phyloP scores from a whole-genome alignment of 2,888 invertebrate genomes.

The Fragum fragum region DNA sequence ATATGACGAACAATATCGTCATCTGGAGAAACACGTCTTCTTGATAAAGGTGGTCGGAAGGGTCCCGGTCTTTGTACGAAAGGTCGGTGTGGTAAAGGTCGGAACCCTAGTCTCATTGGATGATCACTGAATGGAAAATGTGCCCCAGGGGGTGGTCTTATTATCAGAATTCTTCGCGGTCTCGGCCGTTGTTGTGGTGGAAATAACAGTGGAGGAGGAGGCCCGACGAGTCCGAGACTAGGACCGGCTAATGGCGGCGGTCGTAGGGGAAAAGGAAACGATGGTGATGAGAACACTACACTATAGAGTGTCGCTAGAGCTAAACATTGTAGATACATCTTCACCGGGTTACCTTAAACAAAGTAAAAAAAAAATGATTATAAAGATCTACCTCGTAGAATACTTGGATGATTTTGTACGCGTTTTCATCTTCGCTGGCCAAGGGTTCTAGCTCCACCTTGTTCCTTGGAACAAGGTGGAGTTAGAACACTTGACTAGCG shows the following conservation, averaged over 20 bases:
- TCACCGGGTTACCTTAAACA: background rate
- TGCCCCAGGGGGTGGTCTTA: conserved; percentile 6
- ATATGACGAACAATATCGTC: background rate
- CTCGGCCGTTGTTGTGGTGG: background rate
- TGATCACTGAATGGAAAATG: conserved; percentile 8
- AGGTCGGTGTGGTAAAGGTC: background rate
- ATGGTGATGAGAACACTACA: background rate
- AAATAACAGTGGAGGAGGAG: background rate
- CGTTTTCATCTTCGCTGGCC: too few relatives aligned
- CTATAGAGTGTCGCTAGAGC: background rate
- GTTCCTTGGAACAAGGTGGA: too few relatives aligned
- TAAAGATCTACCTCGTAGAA: too few relatives aligned
- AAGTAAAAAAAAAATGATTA: background rate
- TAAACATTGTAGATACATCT: background rate
- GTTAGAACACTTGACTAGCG: too few relatives aligned
- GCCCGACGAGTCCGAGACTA: background rate
- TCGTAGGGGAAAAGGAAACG: background rate
- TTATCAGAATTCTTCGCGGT: conserved; percentile 13
- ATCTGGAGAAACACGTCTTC: background rate
- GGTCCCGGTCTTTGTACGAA: background rate
- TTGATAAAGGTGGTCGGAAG: background rate
- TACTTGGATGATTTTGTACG: too few relatives aligned
- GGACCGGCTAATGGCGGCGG: background rate
- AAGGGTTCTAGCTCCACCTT: too few relatives aligned
- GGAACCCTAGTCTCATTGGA: background rate